Conservation (phyloP, 2,113 vertebrate genomes). For the Grammomys surdaster region DNA sequence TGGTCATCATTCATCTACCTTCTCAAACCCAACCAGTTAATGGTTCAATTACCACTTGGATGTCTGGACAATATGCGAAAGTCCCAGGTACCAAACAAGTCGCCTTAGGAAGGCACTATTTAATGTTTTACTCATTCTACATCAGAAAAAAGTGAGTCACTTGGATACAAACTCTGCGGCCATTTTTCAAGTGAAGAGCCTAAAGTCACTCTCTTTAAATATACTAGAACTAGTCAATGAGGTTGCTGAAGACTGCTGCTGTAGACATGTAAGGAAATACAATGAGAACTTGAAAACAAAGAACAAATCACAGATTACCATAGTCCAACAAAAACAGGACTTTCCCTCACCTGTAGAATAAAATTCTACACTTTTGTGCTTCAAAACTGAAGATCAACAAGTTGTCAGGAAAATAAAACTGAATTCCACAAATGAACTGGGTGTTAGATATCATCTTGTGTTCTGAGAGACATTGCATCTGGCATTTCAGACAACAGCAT, state of each 20-base stretch:
- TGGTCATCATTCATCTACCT: conserved; percentile 15
- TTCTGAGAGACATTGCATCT: not conserved
- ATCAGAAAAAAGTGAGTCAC: conserved; percentile 51
- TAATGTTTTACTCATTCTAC: conserved; percentile 54
- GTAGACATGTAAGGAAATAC: conserved; percentile 4
- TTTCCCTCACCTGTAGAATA: conserved; percentile 38
- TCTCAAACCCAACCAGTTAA: conserved; percentile 40
- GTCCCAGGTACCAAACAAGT: conserved; percentile 16
- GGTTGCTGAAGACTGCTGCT: not conserved
- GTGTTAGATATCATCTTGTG: not conserved
- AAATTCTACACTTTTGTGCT: conserved; percentile 52
- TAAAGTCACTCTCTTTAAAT: conserved; percentile 46
- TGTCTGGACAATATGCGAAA: conserved; percentile 24
- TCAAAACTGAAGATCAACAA: conserved; percentile 56
- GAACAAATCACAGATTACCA: conserved; percentile 59
- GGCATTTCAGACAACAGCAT: not conserved
- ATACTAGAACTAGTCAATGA: conserved; percentile 10
- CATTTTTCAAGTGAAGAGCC: conserved; percentile 41
- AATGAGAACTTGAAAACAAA: conserved; percentile 44
- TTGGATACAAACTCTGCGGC: conserved; percentile 52
- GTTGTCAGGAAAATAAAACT: conserved; percentile 45
- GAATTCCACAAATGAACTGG: conserved; percentile 11
- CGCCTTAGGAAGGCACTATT: conserved; percentile 34
- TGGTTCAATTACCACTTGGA: not conserved
- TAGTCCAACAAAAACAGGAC: conserved; percentile 27